phyloP scores from a whole-genome alignment of 92 coral and sea anemone species.

The Siderastrea siderea region DNA sequence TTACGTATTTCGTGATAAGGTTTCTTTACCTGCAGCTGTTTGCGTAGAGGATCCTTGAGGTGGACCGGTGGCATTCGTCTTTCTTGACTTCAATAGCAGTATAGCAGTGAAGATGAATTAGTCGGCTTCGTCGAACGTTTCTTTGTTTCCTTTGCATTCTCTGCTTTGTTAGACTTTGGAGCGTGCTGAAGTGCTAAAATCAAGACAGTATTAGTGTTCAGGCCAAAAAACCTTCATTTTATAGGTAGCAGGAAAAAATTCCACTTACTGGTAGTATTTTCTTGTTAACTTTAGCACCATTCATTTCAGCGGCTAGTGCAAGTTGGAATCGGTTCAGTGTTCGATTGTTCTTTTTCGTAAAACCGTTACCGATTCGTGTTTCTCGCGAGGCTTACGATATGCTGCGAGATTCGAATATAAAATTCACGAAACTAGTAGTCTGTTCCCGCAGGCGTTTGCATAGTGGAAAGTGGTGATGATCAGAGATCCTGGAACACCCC shows the following conservation, averaged over 20 bases:
- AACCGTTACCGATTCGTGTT: conserved; percentile 31
- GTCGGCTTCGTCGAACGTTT: background rate
- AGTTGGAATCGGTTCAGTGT: background rate
- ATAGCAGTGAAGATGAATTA: background rate
- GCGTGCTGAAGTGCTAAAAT: background rate
- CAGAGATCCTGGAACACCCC: too few relatives aligned
- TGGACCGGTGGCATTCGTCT: background rate
- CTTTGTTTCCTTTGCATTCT: conserved; percentile 8
- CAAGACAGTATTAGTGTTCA: background rate
- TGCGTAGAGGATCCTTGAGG: conserved; percentile 1
- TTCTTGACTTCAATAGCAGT: conserved; percentile 18
- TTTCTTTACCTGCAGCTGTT: conserved; percentile 33
- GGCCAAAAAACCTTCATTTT: background rate
- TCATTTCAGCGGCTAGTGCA: conserved; percentile 10
- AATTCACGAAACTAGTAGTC: background rate
- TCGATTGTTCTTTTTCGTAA: background rate
- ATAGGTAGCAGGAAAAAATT: background rate
- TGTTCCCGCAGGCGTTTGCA: too few relatives aligned
- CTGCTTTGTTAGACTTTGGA: conserved; percentile 22
- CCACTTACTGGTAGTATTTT: conserved; percentile 13
- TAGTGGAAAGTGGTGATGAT: too few relatives aligned
- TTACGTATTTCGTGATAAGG: too few relatives aligned
- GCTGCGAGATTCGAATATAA: conserved; percentile 11
- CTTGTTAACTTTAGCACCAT: conserved; percentile 15
- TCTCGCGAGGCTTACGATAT: conserved; percentile 38